These are phyloP conservation scores for Pseudorectes ferrugineus DNA, from an alignment of 2,113 vertebrate species.

Conservation along the genomic window DNA sequence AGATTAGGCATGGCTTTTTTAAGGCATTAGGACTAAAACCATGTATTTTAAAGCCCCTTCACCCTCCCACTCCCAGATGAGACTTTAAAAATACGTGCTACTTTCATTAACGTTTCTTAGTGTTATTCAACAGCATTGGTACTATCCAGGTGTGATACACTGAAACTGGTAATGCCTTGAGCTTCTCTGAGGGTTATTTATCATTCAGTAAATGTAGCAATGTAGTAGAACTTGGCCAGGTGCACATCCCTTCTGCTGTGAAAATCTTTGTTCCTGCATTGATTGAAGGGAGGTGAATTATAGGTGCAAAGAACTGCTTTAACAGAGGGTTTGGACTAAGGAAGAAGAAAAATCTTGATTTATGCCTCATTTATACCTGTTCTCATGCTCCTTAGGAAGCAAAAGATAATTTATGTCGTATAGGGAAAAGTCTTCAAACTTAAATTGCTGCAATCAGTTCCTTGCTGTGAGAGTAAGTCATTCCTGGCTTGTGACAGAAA, in stretches of 20 bases:
- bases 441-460: neutral
- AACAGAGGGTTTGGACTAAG: neutral
- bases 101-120: neutral
- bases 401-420: neutral
- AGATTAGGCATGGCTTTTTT: neutral
- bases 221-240: neutral
- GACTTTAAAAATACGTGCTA: neutral
- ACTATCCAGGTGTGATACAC: neutral
- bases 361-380: neutral
- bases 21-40: neutral
- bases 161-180: neutral
- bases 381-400: neutral
- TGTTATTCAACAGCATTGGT: neutral
- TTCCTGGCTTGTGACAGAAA: neutral
- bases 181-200: neutral
- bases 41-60: neutral
- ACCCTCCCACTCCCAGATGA: neutral
- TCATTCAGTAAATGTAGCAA: neutral
- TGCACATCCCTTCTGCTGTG: neutral
- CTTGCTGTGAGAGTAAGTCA: neutral
- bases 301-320: neutral
- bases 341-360: neutral
- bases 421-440: neutral
- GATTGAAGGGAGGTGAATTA: neutral
- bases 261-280: neutral